Percentiles rank a stretch among this genome's conserved stretches.
These are phyloP conservation scores for Apotomis betuletana DNA, from an alignment of 2,888 invertebrate species.

Conservation along the genomic window DNA sequence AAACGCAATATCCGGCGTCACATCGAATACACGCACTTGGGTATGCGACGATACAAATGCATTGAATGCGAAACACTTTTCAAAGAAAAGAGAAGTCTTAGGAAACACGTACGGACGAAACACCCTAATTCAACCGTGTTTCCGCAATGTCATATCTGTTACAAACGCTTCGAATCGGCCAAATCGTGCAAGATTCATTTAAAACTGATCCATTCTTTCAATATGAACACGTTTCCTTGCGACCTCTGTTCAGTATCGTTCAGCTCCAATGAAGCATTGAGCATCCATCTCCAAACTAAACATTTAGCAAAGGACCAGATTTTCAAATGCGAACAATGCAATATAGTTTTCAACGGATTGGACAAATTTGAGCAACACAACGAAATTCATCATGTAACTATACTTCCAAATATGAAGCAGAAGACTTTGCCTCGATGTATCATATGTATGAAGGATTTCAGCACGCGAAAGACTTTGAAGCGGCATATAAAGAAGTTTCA, in stretches of 20 bases:
- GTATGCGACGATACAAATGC: slow-evolving; percentile 71
- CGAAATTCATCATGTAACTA: slow-evolving; percentile 53
- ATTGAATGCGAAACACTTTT: slow-evolving; percentile 72
- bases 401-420: slow-evolving; percentile 49
- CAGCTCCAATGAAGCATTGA: slow-evolving; percentile 60
- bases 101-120: slow-evolving; percentile 71
- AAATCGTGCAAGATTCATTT: slow-evolving; percentile 75
- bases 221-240: slow-evolving; percentile 71
- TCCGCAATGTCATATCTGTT: slow-evolving; percentile 72
- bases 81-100: slow-evolving; percentile 70
- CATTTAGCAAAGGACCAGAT: slow-evolving; percentile 69
- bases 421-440: slow-evolving; percentile 65
- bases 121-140: slow-evolving; percentile 67
- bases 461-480: slow-evolving; percentile 68
- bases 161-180: slow-evolving; percentile 71
- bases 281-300: slow-evolving; percentile 63
- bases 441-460: slow-evolving; percentile 73
- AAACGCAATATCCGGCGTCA: slow-evolving; percentile 70
- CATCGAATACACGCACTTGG: slow-evolving; percentile 71
- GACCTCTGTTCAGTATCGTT: slow-evolving; percentile 70
- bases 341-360: slow-evolving; percentile 66
- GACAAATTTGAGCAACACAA: slow-evolving; percentile 68
- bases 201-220: slow-evolving; percentile 68
- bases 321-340: slow-evolving; percentile 72
- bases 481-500: slow-evolving; percentile 74